Evolutionary conservation across 2,797 vertebrate species (phyloP), one percentile per base, ranked within the genome.

Genomic region (Betta splendens): DNA sequence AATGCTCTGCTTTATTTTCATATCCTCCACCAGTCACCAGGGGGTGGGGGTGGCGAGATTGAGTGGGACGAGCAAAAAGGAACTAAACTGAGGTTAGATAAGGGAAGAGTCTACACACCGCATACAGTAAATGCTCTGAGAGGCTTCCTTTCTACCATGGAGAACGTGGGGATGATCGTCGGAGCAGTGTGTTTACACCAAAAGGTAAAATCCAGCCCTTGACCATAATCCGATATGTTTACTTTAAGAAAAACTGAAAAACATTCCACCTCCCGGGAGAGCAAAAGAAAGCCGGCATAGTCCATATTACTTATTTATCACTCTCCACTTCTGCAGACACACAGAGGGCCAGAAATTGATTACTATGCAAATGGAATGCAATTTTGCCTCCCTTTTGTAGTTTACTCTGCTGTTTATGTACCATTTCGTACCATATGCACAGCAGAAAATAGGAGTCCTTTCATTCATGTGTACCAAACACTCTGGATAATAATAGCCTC

Each of bases 361-460:
- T 81, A 87, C 56, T 71, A 89, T 88, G 85, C 81, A 88, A 87
- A 87, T 50, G 28, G 33, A 79, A 87, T 86, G 68, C 77, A 79
- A 49, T 48, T 53, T 58, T 77, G 64, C 68, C 71, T 55, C 57
- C 49, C 57, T 75, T 81, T 64, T 59, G 66, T 64, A 20, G 46
- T 78, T 78, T 16, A 61, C 13, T 61, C 8, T 1, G 45, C 26
- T 72, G 69, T 82, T 87, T 77, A 79, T 73, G 54, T 69, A 74
- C 26, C 2, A 26, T 26, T 7, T 26, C 2, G 9, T 3, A 29
- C 28, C 7, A 23, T 37, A 72, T 49, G 49, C 37, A 51, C 56
- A 64, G 69, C 54, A 23, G 60, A 67, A 79, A 64, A 31, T 18
- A 18, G 37, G 51, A 64, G 71, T 70, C 43, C 61, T 49, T 18